phyloP scores from a whole-genome alignment of 1,140 invertebrate genomes.

The Drosophila bipectinata region DNA sequence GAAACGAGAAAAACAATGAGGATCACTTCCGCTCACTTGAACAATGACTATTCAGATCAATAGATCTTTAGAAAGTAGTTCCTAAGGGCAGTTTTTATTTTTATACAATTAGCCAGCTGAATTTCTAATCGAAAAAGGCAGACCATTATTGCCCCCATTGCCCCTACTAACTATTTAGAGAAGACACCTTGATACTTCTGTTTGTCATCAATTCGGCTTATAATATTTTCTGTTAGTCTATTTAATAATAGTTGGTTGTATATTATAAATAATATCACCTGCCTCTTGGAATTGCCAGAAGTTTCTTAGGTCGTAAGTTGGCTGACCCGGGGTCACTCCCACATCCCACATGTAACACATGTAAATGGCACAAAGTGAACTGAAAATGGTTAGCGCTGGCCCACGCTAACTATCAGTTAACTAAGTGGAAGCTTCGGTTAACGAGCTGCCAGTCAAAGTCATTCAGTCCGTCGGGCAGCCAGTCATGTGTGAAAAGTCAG shows the following conservation, averaged over 20 bases:
- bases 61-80: constrained; percentile 16
- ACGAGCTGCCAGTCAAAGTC: constrained; percentile 65
- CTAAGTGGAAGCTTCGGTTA: constrained; percentile 75
- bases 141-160: too few species aligned
- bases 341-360: constrained; percentile 6
- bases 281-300: not conserved
- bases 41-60: constrained; percentile 22
- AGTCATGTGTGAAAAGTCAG: constrained; percentile 74
- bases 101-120: not conserved
- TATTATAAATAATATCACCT: constrained; percentile 1
- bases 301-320: constrained; percentile 15
- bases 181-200: too few species aligned
- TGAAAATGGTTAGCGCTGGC: constrained; percentile 22
- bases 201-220: too few species aligned
- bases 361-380: constrained; percentile 33
- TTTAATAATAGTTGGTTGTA: too few species aligned
- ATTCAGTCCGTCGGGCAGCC: constrained; percentile 36
- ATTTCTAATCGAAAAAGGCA: too few species aligned
- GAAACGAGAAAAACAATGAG: constrained; percentile 17
- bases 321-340: constrained; percentile 37
- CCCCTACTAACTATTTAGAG: too few species aligned
- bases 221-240: too few species aligned
- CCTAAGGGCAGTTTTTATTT: not conserved
- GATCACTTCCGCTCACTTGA: constrained; percentile 43
- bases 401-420: constrained; percentile 59